Percentiles rank a stretch among this genome's conserved stretches.
These are phyloP conservation scores for Schizaphis graminum DNA, from an alignment of 2,888 invertebrate species.

Conservation along the genomic window DNA sequence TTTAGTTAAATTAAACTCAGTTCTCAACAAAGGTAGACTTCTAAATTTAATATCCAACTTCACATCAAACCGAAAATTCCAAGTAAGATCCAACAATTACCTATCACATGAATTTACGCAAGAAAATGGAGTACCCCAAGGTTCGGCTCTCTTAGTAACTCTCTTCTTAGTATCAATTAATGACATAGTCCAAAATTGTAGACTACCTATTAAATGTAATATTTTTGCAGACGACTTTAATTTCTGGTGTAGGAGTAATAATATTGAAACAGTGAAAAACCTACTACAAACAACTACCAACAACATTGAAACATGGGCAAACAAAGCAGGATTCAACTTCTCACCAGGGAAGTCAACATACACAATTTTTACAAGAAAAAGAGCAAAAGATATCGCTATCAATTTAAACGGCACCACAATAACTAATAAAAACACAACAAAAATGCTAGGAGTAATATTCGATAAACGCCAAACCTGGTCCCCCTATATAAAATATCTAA, in stretches of 20 bases:
- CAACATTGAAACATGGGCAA: not conserved
- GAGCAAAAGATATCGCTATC: not conserved
- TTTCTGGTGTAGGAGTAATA: not conserved
- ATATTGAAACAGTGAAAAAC: not conserved
- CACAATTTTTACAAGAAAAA: not conserved
- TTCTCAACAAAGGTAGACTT: no score
- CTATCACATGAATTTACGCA: not conserved
- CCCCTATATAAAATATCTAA: not conserved
- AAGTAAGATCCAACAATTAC: not conserved
- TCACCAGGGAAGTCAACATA: not conserved
- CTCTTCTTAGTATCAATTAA: no score
- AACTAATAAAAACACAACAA: not conserved
- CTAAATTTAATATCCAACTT: no score
- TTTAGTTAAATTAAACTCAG: not conserved
- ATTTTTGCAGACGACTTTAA: not conserved
- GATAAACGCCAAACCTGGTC: not conserved
- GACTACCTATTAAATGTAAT: not conserved
- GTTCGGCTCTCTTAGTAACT: not conserved
- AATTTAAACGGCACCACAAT: not conserved
- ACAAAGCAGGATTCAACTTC: not conserved
- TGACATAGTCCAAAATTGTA: not conserved
- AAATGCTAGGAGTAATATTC: constrained; percentile 5
- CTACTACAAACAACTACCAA: no score
- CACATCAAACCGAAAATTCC: no score
- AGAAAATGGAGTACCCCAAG: constrained; percentile 8